A percentile compares a stretch with the other conserved stretches of the same genome.
phyloP scores from a whole-genome alignment of 2,888 invertebrate species.

The Tinea pellionella region DNA sequence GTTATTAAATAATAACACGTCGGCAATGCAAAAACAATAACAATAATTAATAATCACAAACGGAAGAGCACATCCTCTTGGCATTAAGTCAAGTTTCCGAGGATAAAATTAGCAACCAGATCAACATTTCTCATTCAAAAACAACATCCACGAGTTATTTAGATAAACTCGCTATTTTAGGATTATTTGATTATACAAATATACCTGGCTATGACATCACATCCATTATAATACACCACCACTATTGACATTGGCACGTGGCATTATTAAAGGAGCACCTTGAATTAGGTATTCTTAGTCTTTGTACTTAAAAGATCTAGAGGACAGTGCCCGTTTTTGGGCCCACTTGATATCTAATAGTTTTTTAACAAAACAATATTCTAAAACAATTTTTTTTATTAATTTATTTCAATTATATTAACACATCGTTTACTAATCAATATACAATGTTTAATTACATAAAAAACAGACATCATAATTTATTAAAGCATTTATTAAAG shows the following conservation, averaged over 20 bases:
- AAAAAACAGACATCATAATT: no score
- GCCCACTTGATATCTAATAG: no score
- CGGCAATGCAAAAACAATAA: not conserved
- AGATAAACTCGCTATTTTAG: not conserved
- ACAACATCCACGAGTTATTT: not conserved
- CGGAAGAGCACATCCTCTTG: constrained; percentile 63
- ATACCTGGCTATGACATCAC: not conserved
- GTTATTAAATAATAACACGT: not conserved
- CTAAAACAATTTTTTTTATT: no score
- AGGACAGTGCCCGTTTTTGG: no score
- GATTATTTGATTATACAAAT: not conserved
- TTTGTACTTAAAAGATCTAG: no score
- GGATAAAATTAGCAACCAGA: constrained; percentile 28
- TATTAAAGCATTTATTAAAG: no score
- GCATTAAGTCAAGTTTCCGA: constrained; percentile 37
- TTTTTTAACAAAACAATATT: no score
- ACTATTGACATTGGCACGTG: not conserved
- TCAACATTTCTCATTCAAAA: not conserved
- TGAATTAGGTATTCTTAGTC: not conserved
- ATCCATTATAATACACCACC: not conserved
- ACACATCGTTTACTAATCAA: no score
- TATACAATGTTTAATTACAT: no score
- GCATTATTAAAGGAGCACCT: not conserved
- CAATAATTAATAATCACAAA: not conserved
- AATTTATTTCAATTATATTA: no score